Evolutionary conservation across 2,888 invertebrate genomes (phyloP).

Genomic region (Noctua janthina): DNA sequence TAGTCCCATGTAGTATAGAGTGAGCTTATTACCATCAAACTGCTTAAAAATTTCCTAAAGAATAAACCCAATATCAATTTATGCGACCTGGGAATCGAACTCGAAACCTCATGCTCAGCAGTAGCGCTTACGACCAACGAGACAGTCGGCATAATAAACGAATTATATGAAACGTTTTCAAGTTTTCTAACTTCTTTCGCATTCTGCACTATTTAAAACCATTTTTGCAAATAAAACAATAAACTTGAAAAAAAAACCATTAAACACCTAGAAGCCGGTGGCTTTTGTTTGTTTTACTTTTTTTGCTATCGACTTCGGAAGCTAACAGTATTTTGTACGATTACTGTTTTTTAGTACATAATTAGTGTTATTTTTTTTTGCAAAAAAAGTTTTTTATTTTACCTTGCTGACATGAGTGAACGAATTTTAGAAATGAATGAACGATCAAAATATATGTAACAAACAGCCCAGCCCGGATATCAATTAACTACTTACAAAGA

Average conservation of each 20-base stretch:
- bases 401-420: too few relatives aligned
- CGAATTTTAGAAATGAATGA: too few relatives aligned
- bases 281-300: background rate
- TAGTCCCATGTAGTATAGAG: background rate
- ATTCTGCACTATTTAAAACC: background rate
- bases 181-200: background rate
- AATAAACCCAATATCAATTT: background rate
- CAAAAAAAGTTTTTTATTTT: too few relatives aligned
- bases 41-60: background rate
- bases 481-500: background rate
- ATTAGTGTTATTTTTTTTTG: too few relatives aligned
- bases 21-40: background rate
- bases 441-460: background rate
- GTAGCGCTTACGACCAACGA: background rate
- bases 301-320: background rate
- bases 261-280: background rate
- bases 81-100: background rate
- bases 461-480: background rate
- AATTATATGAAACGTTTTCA: background rate
- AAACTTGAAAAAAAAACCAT: background rate
- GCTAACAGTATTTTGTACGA: background rate
- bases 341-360: too few relatives aligned
- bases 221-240: background rate
- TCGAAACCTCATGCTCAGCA: background rate
- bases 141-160: background rate